phyloP scores from a whole-genome alignment of 2,113 vertebrate genomes.

The Chloroceryle aenea region DNA sequence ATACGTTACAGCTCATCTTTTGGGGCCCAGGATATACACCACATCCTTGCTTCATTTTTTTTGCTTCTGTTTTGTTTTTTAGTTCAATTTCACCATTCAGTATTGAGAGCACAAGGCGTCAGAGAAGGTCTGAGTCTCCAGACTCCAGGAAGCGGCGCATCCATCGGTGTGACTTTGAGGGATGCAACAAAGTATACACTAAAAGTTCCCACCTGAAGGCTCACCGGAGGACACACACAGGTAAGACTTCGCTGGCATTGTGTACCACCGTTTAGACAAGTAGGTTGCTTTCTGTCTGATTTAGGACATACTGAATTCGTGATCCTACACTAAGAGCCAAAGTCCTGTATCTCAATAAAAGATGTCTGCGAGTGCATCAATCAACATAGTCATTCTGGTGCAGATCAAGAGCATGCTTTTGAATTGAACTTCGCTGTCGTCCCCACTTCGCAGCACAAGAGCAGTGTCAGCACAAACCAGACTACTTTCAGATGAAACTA shows the following conservation, averaged over 20 bases:
- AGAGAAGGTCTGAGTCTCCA: conserved; percentile 94
- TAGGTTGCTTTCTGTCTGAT: neutral
- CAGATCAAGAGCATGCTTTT: neutral
- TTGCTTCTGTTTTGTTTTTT: conserved; percentile 46
- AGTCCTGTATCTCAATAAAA: neutral
- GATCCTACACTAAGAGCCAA: neutral
- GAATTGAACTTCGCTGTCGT: neutral
- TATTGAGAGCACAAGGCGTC: conserved; percentile 97
- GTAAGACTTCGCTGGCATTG: conserved; percentile 63
- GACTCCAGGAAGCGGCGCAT: conserved; percentile 98
- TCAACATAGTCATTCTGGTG: neutral
- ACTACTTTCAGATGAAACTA: neutral
- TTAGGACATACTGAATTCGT: neutral
- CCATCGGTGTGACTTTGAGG: conserved; percentile 98
- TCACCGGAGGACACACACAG: conserved; percentile 96
- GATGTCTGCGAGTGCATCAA: neutral
- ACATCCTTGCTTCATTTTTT: neutral
- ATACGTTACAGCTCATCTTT: neutral
- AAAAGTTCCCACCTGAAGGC: conserved; percentile 99
- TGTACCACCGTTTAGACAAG: neutral
- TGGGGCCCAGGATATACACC: neutral
- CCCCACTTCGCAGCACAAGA: neutral
- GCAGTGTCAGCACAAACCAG: neutral
- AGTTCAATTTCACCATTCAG: conserved; percentile 98
- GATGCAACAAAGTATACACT: conserved; percentile 99